Evolutionary conservation across 2,888 invertebrate species (phyloP), one percentile per base, ranked within the genome.

Genomic region (Agrochola circellaris): DNA sequence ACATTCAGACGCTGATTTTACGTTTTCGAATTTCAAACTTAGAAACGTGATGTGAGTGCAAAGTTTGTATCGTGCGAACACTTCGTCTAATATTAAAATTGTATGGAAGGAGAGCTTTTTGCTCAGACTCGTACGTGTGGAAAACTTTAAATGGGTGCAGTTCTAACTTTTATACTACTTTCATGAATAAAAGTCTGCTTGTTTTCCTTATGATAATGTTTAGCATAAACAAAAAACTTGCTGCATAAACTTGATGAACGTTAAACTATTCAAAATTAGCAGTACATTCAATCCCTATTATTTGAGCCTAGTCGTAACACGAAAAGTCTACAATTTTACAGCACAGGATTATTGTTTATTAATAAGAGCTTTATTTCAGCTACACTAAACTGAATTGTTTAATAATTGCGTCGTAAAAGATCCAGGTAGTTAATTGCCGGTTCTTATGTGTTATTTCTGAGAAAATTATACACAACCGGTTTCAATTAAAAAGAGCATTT

Each of bases 11-110:
- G 93, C 93, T 93, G 94, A 95, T 93, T 95, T 94, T 92, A 93
- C 94, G 92, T 94, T 95, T 95, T 94, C 89, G 90, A 94, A 93
- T 94, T 93, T 95, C 91, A 93, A 93, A 94, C 93, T 93, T 91
- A 90, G 89, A 89, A 92, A 94, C 95, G 94, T 95, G 95, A 93
- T 92, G 91, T 81, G 93, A 87, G 89, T 91, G 91, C 90, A 89
- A 92, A 93, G 88, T 89, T 91, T 92, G 92, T 91, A 92, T 92
- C 90, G 91, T 85, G 86, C 88, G 91, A 90, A 91, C 90, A 92
- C 91, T 91, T 92, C 90, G 89, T 92, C 91, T 91, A 88, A 91
- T 91, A 92, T 93, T 91, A 92, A 91, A 92, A 91, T 88, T 91
- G 88, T 87, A 83, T 83, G 87, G 83, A 85, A 82, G 73, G 66